Percentiles rank a stretch among this genome's conserved stretches.
Conservation (phyloP, 2,113 vertebrate species). For the Daubentonia madagascariensis region DNA sequence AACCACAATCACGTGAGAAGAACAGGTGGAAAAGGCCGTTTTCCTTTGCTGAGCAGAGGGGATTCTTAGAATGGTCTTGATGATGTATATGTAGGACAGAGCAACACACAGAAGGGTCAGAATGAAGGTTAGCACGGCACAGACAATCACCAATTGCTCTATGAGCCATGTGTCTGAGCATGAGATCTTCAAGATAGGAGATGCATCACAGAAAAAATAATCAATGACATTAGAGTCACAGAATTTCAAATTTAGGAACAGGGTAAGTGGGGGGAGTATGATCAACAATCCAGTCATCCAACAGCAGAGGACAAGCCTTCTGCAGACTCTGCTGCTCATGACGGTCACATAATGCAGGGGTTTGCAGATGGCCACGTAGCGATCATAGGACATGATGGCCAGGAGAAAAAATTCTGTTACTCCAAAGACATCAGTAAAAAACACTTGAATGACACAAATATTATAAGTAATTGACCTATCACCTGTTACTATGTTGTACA, state of each 20-base stretch:
- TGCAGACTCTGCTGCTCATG: too few relatives aligned
- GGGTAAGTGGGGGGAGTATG: conserved; percentile 28
- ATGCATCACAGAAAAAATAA: conserved; percentile 37
- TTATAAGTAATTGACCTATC: too few relatives aligned
- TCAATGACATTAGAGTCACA: conserved; percentile 44
- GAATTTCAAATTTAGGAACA: conserved; percentile 31
- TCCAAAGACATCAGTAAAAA: too few relatives aligned
- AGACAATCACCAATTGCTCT: conserved; percentile 27
- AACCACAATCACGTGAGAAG: conserved; percentile 51
- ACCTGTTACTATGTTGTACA: conserved; percentile 44
- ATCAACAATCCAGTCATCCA: conserved; percentile 45
- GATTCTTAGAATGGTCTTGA: conserved; percentile 56
- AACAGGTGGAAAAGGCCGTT: conserved; percentile 54
- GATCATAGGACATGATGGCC: too few relatives aligned
- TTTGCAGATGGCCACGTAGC: too few relatives aligned
- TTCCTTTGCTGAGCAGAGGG: conserved; percentile 40
- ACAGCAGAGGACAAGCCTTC: conserved; percentile 7
- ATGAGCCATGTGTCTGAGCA: conserved; percentile 47
- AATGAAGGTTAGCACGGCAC: conserved; percentile 48
- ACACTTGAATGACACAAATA: too few relatives aligned
- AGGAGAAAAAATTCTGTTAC: too few relatives aligned
- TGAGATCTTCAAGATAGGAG: conserved; percentile 10
- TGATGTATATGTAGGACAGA: conserved; percentile 53
- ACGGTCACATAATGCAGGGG: too few relatives aligned
- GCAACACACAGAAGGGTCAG: conserved; percentile 55